Base-by-base conservation (phyloP, 2,797 vertebrate species). In the Eulemur rubriventer region DNA sequence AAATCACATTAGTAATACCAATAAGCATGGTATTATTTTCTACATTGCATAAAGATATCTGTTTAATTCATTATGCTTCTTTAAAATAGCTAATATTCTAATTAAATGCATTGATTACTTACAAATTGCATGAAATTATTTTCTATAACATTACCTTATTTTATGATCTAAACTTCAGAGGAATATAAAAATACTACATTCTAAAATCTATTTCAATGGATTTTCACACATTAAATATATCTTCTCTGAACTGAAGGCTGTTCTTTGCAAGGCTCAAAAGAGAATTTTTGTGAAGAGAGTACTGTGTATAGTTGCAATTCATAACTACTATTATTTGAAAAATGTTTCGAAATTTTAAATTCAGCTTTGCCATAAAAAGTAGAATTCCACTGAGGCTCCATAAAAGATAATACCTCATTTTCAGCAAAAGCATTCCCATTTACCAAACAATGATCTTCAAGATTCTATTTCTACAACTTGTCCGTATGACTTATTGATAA, bases 1-100 rank as follows among this genome's bases (percentile, higher is more conserved):
- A 96, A 95, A 83, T 96, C 38, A 90, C 63, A 65, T 17, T 65
- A 65, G n/a, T n/a, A 65, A 65, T 18, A 65, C 7, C 63, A 65
- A 65, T 43, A 59, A 90, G 33, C 57, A 79, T 70, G 10, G 30
- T 69, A 95, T 87, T 89, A 81, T 43, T 46, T 26, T 81, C 46
- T 69, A 65, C 59, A 93, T 46, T 85, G 75, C 4, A 82, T 87
- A 89, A 94, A 93, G 6, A 46, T 61, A 76, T 84, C 91, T 46
- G 17, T 94, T 92, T 57, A 33, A 59, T 35, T 94, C 78, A 86
- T 67, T 91, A 75, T 24, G 35, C 20, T 70, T 84, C 75, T 93
- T 93, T 88, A 96, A 96, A 95, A 84, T 69, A 67, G 38, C 20
- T 91, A 88, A 75, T 91, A 97, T 48, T 88, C n/a, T 94, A 94